These are phyloP conservation scores for Periplaneta americana DNA, from an alignment of 1,140 invertebrate genomes.

Conservation along the genomic window DNA sequence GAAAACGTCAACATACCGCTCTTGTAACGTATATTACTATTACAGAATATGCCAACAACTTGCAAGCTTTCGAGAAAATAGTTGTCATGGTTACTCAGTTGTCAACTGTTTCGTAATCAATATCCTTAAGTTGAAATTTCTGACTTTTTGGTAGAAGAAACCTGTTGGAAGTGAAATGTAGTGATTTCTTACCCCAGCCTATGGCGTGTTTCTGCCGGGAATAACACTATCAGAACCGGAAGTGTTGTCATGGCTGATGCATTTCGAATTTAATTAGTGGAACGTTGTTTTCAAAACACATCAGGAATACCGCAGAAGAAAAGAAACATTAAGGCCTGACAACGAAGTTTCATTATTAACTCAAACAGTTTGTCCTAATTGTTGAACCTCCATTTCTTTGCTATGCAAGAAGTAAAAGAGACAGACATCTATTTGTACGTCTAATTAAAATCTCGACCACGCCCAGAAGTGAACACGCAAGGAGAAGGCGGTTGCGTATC, in stretches of 20 bases:
- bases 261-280: no score
- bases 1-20: no score
- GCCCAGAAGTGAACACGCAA: neutral
- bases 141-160: no score
- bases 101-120: no score
- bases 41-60: no score
- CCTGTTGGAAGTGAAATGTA: no score
- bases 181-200: no score
- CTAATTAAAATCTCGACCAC: neutral
- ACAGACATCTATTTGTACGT: neutral
- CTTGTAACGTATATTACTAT: no score
- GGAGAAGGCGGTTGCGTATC: no score
- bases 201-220: neutral
- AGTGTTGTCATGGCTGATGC: neutral
- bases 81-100: no score
- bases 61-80: no score
- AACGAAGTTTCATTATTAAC: neutral
- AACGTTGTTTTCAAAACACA: neutral
- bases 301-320: neutral
- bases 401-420: neutral
- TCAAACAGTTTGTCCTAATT: neutral
- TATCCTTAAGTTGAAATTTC: no score
- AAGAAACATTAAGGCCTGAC: neutral
- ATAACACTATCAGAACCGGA: neutral
- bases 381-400: neutral